Evolutionary conservation across 2,888 invertebrate species (phyloP).

Genomic region (Argyresthia goedartella): DNA sequence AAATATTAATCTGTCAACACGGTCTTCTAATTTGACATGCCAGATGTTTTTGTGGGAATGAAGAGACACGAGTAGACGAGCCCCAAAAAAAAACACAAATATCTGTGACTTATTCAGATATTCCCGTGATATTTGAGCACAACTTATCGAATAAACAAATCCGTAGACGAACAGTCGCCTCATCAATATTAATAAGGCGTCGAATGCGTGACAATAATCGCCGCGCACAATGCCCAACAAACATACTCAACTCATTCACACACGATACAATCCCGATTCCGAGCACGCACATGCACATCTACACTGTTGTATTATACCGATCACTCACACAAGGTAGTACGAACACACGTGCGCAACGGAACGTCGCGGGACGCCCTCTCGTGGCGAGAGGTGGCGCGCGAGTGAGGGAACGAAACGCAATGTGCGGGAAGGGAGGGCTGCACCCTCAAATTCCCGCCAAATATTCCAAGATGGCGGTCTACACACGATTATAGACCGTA

Average conservation of each 20-base stretch:
- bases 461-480: neutral
- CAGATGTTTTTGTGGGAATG: too few species aligned
- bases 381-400: slow-evolving; percentile 63
- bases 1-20: too few species aligned
- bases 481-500: neutral
- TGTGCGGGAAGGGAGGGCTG: slow-evolving; percentile 41
- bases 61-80: too few species aligned
- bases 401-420: slow-evolving; percentile 33
- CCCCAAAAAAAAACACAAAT: too few species aligned
- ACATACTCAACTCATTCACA: slow-evolving; percentile 53
- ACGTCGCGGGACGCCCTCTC: slow-evolving; percentile 53
- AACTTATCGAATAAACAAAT: neutral
- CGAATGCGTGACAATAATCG: slow-evolving; percentile 42
- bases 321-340: slow-evolving; percentile 45
- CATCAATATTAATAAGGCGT: slow-evolving; percentile 34
- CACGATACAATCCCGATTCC: slow-evolving; percentile 42
- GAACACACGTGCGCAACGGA: slow-evolving; percentile 39
- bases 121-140: too few species aligned
- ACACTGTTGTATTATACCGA: slow-evolving; percentile 50
- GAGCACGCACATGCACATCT: slow-evolving; percentile 34
- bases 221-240: slow-evolving; percentile 46
- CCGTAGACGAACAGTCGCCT: slow-evolving; percentile 1
- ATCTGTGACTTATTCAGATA: too few species aligned
- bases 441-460: slow-evolving; percentile 30
- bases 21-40: too few species aligned